Evolutionary conservation across 2,113 vertebrate genomes (phyloP).

Genomic region (Pomatorhinus ruficollis): DNA sequence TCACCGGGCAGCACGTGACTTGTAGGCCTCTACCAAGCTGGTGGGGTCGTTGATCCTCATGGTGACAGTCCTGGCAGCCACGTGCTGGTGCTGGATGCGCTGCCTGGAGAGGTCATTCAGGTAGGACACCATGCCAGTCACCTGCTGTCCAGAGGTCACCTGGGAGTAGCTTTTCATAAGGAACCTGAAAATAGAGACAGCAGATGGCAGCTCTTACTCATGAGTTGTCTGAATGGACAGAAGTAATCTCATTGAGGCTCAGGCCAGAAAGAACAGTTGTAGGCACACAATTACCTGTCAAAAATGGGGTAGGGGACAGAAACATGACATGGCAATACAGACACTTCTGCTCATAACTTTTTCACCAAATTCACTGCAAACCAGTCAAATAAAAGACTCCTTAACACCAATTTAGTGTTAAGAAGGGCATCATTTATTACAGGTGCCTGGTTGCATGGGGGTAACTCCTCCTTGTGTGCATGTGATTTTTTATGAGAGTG

Average conservation of each 20-base stretch:
- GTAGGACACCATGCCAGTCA: conserved; percentile 90
- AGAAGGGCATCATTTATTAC: not conserved
- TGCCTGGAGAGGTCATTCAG: conserved; percentile 83
- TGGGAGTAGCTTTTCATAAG: conserved; percentile 92
- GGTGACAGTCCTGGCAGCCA: conserved; percentile 75
- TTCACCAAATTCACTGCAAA: not conserved
- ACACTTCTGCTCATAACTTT: not conserved
- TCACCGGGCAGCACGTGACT: conserved; percentile 87
- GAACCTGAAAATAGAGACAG: conserved; percentile 75
- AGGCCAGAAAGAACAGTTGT: not conserved
- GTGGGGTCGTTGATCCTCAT: conserved; percentile 80
- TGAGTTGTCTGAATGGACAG: not conserved
- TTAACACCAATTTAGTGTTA: not conserved
- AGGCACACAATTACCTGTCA: not conserved
- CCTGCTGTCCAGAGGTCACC: conserved; percentile 81
- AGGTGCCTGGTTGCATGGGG: not conserved
- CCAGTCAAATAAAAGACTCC: not conserved
- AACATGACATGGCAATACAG: accelerated
- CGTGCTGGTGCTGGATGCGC: conserved; percentile 85
- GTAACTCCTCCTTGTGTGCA: not conserved
- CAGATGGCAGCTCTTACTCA: not conserved
- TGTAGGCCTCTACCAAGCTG: conserved; percentile 87
- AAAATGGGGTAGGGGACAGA: not conserved
- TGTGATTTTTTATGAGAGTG: not conserved
- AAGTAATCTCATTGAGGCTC: not conserved